Conservation (phyloP, 2,797 vertebrate species). For the Platalea minor region DNA sequence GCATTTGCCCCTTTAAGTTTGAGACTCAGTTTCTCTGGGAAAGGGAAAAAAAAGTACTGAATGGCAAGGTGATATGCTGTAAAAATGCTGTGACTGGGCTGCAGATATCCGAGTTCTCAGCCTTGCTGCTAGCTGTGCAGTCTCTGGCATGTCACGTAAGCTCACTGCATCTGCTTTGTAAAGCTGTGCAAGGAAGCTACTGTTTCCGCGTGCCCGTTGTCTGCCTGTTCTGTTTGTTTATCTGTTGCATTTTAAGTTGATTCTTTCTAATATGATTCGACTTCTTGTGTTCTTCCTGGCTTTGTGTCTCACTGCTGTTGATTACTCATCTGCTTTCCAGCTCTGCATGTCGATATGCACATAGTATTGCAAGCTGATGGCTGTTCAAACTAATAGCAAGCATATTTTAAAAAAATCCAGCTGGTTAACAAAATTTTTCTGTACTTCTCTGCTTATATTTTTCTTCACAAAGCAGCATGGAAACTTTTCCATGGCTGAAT, state of each 20-base stretch:
- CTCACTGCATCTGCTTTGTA: background rate
- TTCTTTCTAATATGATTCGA: background rate
- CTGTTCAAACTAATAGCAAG: background rate
- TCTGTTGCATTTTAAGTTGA: background rate
- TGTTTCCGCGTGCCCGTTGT: background rate
- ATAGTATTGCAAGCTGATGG: background rate
- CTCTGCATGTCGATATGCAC: background rate
- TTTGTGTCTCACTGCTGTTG: background rate
- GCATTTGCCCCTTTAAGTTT: background rate
- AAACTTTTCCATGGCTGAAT: background rate
- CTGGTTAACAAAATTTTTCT: background rate
- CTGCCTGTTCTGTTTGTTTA: background rate
- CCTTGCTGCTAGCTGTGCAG: background rate
- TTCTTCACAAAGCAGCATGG: background rate
- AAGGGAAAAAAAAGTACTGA: background rate
- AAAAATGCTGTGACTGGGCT: background rate
- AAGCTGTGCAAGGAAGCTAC: background rate
- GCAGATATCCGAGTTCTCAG: accelerated
- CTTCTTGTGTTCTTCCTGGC: background rate
- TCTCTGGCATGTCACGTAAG: background rate
- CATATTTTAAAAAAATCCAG: background rate
- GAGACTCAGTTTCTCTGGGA: background rate
- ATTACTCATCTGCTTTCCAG: background rate
- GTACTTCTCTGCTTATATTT: background rate
- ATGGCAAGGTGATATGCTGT: background rate